These are phyloP conservation scores for Argynnis bischoffii DNA, from an alignment of 2,888 invertebrate species.

Conservation along the genomic window DNA sequence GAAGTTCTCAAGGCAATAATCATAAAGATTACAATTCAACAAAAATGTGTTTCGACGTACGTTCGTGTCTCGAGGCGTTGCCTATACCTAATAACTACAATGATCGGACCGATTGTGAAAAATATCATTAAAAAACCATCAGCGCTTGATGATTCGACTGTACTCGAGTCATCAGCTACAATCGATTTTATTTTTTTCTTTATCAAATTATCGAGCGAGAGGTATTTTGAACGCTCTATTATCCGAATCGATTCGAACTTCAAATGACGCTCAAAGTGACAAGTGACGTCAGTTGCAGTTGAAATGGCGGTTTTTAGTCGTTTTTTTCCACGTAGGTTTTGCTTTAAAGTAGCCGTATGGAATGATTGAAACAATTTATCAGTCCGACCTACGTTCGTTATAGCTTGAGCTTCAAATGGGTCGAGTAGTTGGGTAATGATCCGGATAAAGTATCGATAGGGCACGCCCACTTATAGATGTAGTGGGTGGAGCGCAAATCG, in stretches of 20 bases:
- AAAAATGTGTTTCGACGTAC: conserved; percentile 29
- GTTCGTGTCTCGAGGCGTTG: conserved; percentile 66
- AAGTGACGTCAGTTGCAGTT: conserved; percentile 14
- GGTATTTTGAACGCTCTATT: conserved; percentile 52
- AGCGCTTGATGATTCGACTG: conserved; percentile 79
- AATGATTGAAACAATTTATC: conserved; percentile 23
- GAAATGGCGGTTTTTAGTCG: conserved; percentile 5
- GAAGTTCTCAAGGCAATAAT: conserved; percentile 33
- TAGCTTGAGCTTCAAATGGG: conserved; percentile 31
- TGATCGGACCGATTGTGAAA: conserved; percentile 81
- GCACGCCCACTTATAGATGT: conserved; percentile 71
- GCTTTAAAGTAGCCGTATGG: conserved; percentile 20
- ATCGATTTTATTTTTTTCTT: conserved; percentile 74
- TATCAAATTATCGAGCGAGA: conserved; percentile 74
- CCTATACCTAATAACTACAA: conserved; percentile 80
- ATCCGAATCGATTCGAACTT: conserved; percentile 33
- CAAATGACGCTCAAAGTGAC: conserved; percentile 18
- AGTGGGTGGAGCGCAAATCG: conserved; percentile 77
- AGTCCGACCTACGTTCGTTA: conserved; percentile 13
- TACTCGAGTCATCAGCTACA: conserved; percentile 73
- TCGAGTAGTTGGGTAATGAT: conserved; percentile 54
- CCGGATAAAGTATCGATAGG: conserved; percentile 70
- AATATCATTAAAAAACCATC: conserved; percentile 84
- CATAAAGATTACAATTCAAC: conserved; percentile 36
- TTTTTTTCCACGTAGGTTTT: not conserved